Percentiles rank a stretch among this genome's conserved stretches.
Conservation (phyloP, 2,797 vertebrate genomes). For the Coccyzus lansbergi region DNA sequence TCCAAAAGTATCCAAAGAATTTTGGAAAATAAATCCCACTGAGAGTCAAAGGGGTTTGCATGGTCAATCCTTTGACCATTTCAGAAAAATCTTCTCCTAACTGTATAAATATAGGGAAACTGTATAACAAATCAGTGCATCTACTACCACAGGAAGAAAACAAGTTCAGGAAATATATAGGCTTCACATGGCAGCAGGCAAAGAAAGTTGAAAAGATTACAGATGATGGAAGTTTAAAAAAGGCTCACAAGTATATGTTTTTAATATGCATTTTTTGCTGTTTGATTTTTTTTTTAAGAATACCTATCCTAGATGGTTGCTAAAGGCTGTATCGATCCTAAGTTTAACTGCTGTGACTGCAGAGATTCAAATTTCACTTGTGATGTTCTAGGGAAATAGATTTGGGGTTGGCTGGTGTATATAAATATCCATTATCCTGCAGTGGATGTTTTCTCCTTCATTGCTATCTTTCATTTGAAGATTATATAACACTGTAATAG, state of each 20-base stretch:
- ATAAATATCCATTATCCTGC: neutral
- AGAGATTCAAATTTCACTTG: neutral
- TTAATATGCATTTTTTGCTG: neutral
- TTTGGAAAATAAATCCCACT: neutral
- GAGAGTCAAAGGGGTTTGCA: neutral
- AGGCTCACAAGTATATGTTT: neutral
- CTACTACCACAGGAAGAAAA: neutral
- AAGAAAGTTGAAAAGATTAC: neutral
- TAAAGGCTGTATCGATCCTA: neutral
- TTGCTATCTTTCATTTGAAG: neutral
- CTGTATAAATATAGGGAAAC: neutral
- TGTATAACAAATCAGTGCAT: neutral
- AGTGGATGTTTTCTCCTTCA: neutral
- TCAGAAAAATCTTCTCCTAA: neutral
- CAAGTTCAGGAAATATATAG: neutral
- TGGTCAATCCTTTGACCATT: neutral
- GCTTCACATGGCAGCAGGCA: neutral
- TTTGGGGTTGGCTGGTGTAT: neutral
- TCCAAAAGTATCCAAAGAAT: neutral
- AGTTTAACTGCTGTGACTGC: neutral
- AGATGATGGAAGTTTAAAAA: neutral
- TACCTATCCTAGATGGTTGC: neutral
- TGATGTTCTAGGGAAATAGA: neutral
- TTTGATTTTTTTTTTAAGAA: neutral
- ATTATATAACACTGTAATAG: neutral